A percentile compares a stretch with the other conserved stretches of the same genome.
phyloP scores from a whole-genome alignment of 2,888 invertebrate species.

The Cheilosia urbana region DNA sequence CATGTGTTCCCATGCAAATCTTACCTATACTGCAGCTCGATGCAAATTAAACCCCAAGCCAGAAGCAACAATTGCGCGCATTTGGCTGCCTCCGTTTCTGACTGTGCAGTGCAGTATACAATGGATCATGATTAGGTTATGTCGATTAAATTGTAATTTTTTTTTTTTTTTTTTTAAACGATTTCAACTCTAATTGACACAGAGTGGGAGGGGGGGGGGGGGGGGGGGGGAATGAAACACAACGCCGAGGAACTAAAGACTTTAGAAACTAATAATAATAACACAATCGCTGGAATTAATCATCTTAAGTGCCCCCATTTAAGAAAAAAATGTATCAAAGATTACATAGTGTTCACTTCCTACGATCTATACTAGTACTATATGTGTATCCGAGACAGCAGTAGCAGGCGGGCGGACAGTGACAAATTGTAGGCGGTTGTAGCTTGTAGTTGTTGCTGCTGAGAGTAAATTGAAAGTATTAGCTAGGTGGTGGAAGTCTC shows the following conservation, averaged over 20 bases:
- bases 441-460: slow-evolving; percentile 21
- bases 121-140: slow-evolving; percentile 68
- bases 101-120: slow-evolving; percentile 23
- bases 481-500: slow-evolving; percentile 56
- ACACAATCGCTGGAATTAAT: slow-evolving; percentile 58
- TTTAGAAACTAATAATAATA: slow-evolving; percentile 51
- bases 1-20: slow-evolving; percentile 42
- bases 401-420: slow-evolving; percentile 11
- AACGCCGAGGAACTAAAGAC: slow-evolving; percentile 27
- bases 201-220: not conserved
- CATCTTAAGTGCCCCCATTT: slow-evolving; percentile 65
- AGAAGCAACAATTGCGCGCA: slow-evolving; percentile 12
- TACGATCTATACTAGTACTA: slow-evolving; percentile 13
- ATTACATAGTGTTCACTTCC: slow-evolving; percentile 47
- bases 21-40: slow-evolving; percentile 4
- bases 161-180: slow-evolving; percentile 32
- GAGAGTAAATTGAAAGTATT: slow-evolving; percentile 50
- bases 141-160: slow-evolving; percentile 59
- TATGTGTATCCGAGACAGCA: not conserved
- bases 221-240: not conserved
- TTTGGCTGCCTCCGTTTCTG: slow-evolving; percentile 8
- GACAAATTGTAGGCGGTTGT: slow-evolving; percentile 38
- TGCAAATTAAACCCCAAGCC: slow-evolving; percentile 15
- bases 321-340: slow-evolving; percentile 44
- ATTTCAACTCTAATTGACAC: slow-evolving; percentile 44